A percentile compares a stretch with the other conserved stretches of the same genome.
These are phyloP conservation scores for Boleophthalmus pectinirostris DNA, from an alignment of 2,113 vertebrate species.

Conservation along the genomic window DNA sequence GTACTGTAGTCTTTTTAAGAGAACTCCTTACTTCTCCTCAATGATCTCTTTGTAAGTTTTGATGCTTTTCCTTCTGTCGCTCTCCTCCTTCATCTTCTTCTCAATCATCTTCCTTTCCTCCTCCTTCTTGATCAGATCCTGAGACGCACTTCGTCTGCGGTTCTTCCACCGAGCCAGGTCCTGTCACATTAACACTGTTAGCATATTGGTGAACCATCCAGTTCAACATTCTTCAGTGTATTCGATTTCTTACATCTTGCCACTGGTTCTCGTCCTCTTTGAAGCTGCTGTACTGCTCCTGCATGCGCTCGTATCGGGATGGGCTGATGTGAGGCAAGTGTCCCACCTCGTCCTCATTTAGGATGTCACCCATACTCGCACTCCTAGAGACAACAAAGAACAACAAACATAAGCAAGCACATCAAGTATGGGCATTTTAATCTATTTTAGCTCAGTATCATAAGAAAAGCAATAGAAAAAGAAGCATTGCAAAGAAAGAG, in stretches of 20 bases:
- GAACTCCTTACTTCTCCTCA: constrained; percentile 87
- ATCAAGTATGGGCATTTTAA: not conserved
- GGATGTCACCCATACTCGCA: constrained; percentile 92
- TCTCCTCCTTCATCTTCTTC: constrained; percentile 81
- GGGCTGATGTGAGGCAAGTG: constrained; percentile 84
- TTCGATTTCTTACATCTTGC: constrained; percentile 86
- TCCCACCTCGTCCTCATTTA: constrained; percentile 84
- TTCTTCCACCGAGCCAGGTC: constrained; percentile 96
- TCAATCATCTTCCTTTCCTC: constrained; percentile 97
- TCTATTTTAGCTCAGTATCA: too few species aligned
- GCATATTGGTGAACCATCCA: too few species aligned
- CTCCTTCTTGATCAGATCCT: constrained; percentile 95
- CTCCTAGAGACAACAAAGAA: constrained; percentile 76
- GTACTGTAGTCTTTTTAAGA: too few species aligned
- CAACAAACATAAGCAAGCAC: not conserved
- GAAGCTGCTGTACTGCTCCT: constrained; percentile 84
- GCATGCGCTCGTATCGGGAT: constrained; percentile 88
- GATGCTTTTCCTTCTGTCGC: constrained; percentile 91
- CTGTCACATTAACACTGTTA: constrained; percentile 65
- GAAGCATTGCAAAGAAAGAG: not conserved
- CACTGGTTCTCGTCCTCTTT: constrained; percentile 92
- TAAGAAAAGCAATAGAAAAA: not conserved
- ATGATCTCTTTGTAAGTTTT: constrained; percentile 98
- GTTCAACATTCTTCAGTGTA: too few species aligned
- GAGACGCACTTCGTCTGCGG: constrained; percentile 91